Evolutionary conservation across 1,140 invertebrate genomes (phyloP), one percentile per base, ranked within the genome.

Genomic region (Tetramorium parvispinum): DNA sequence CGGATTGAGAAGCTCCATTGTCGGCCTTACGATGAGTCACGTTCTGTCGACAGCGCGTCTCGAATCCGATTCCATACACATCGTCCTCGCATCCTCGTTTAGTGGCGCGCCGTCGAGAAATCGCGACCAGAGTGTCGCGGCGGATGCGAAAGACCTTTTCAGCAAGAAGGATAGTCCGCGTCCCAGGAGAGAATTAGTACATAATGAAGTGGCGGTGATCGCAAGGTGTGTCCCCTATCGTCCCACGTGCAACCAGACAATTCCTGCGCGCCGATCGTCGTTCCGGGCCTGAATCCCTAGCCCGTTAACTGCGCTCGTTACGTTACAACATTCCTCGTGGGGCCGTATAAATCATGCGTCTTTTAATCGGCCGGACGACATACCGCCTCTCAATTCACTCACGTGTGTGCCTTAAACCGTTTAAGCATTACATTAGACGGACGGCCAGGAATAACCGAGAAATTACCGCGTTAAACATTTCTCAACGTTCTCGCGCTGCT

Each of bases 1-100:
- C 87, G 87, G 68, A 91, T 92, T 89, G 89, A 92, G 91, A 61
- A 89, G 43, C 88, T 66, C 88, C 93, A 93, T 93, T 91, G 85
- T 90, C 13, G 77, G 21, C 18, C 16, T 55, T 16, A 13, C 55
- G 51, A 53, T 13, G 37, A 83, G 27, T 75, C 79, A 75, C 68
- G 53, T 59, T 75, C 46, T 3, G 24, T 73, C 53, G 79, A 73
- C 43, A 65, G 2, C 57, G 24, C 53, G 40, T 59, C 79, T 61
- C 53, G 68, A 83, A 73, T 73, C 21, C 63, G 49, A 55, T 18
- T 13, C 49, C 61, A 53, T 53, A 24, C 21, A 18, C 24, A 40
- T 83, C 40, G 16, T 49, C 27, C 18, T 59, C 27, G 40, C 24
- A 61, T 59, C 13, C 79, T 83, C 40, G 7, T 37, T 73, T 55